A percentile compares a stretch with the other conserved stretches of the same genome.
Conservation (phyloP, 2,797 vertebrate genomes). For the Hoplostethus mediterraneus region DNA sequence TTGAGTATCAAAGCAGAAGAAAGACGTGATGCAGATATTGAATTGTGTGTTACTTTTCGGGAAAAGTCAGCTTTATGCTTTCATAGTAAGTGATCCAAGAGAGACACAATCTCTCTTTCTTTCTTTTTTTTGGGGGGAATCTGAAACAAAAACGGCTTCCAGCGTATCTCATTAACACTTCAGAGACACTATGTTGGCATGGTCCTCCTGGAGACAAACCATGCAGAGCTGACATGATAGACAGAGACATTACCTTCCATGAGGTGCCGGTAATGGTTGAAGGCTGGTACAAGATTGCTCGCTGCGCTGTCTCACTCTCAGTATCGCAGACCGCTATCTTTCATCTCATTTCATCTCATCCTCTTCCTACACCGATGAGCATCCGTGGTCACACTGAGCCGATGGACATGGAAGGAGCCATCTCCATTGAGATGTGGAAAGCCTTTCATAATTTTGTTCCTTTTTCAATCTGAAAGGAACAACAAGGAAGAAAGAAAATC, state of each 20-base stretch:
- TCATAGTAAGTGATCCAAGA: constrained; percentile 37
- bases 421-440: neutral
- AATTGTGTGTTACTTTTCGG: constrained; percentile 31
- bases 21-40: constrained; percentile 5
- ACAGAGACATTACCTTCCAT: constrained; percentile 74
- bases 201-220: constrained; percentile 65
- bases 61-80: constrained; percentile 44
- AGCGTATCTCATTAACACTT: constrained; percentile 80
- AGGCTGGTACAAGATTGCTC: constrained; percentile 30
- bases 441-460: neutral
- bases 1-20: constrained; percentile 43
- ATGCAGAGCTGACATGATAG: constrained; percentile 72
- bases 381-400: constrained; percentile 21
- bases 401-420: neutral
- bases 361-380: constrained; percentile 20
- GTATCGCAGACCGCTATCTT: constrained; percentile 44
- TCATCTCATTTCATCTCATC: constrained; percentile 51
- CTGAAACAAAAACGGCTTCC: constrained; percentile 79
- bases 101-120: constrained; percentile 2
- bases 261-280: constrained; percentile 44
- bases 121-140: constrained; percentile 25
- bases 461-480: constrained; percentile 8
- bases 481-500: too few relatives aligned
- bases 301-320: constrained; percentile 27
- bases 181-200: constrained; percentile 72